phyloP scores from a whole-genome alignment of 2,888 invertebrate genomes.

The Tipula unca region DNA sequence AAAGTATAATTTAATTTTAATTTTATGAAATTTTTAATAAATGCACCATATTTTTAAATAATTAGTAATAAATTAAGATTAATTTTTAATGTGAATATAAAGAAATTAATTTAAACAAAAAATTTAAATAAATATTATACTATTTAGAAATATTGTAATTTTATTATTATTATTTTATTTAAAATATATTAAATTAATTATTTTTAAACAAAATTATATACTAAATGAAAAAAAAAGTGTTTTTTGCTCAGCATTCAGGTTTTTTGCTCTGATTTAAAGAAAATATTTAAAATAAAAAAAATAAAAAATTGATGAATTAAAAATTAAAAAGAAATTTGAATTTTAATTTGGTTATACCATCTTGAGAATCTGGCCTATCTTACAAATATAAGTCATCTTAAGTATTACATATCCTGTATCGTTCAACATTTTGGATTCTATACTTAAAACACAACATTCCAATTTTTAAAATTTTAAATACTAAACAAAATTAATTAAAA shows the following conservation, averaged over 20 bases:
- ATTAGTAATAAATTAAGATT: neutral
- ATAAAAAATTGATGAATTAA: neutral
- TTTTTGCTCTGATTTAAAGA: constrained; percentile 15
- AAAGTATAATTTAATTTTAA: neutral
- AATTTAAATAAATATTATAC: neutral
- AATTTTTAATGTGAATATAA: neutral
- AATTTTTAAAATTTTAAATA: too few species aligned
- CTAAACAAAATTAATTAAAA: too few species aligned
- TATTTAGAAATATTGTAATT: constrained; percentile 3
- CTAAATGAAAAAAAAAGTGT: neutral
- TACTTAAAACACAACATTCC: too few species aligned
- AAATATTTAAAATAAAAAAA: constrained; percentile 1
- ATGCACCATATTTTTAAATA: neutral
- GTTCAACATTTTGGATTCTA: too few species aligned
- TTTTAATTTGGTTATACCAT: neutral
- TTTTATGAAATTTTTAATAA: neutral
- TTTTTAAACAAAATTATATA: constrained; percentile 10
- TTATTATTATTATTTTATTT: constrained; percentile 10
- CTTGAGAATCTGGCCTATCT: too few species aligned
- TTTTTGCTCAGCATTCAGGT: constrained; percentile 19
- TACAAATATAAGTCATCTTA: too few species aligned
- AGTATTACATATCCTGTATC: too few species aligned
- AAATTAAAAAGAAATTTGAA: neutral
- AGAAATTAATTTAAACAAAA: neutral
- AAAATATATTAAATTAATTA: constrained; percentile 17